These are phyloP conservation scores for Ctenomys sociabilis DNA, from an alignment of 2,113 vertebrate genomes.

Conservation along the genomic window DNA sequence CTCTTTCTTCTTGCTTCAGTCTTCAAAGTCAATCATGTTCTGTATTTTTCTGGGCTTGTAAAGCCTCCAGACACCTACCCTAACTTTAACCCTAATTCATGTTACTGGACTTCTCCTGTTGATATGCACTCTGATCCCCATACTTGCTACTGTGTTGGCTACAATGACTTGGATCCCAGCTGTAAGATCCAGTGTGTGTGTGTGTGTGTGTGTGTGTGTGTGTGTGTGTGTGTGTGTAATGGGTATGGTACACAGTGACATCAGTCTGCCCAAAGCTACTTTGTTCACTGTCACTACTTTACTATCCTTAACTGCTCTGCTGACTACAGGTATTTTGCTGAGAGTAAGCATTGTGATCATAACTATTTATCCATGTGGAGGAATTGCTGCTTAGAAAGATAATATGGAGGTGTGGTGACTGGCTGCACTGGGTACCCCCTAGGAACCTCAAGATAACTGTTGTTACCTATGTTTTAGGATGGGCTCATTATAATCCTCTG, in stretches of 20 bases:
- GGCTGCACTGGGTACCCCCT: neutral
- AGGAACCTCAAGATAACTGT: neutral
- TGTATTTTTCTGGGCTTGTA: constrained; percentile 83
- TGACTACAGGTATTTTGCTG: neutral
- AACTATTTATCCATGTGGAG: neutral
- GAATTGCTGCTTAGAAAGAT: neutral
- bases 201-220: neutral
- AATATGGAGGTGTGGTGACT: neutral
- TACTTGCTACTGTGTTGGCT: neutral
- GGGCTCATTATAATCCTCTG: too few relatives aligned
- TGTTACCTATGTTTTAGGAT: too few relatives aligned
- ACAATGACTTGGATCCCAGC: neutral
- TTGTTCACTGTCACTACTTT: neutral
- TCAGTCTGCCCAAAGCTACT: neutral
- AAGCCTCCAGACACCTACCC: constrained; percentile 90
- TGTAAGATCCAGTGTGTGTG: neutral
- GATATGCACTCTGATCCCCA: neutral
- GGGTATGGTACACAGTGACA: neutral
- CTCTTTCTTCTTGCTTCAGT: constrained; percentile 91
- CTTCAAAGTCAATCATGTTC: constrained; percentile 88
- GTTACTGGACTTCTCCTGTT: neutral
- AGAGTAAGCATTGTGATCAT: neutral
- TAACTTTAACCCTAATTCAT: constrained; percentile 69
- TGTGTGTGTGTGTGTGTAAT: neutral
- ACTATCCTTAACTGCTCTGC: neutral